phyloP scores from a whole-genome alignment of 2,888 invertebrate genomes.

The Gari tellinella region DNA sequence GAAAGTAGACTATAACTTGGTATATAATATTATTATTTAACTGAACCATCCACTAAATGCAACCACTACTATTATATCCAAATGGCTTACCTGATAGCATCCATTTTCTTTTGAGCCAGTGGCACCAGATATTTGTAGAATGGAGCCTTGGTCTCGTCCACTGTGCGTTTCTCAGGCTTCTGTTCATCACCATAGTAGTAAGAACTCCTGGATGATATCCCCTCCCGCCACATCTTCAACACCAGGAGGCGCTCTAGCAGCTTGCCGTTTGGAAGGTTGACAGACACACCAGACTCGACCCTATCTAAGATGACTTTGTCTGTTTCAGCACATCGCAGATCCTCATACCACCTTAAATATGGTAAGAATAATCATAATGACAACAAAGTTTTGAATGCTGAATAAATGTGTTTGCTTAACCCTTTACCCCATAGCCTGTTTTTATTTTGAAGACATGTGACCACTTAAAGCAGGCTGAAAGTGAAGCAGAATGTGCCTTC shows the following conservation, averaged over 20 bases:
- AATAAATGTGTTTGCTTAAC: too few species aligned
- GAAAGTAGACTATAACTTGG: too few species aligned
- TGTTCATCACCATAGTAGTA: neutral
- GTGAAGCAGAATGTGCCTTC: too few species aligned
- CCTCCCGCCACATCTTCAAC: conserved; percentile 70
- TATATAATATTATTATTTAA: too few species aligned
- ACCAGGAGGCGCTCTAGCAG: conserved; percentile 82
- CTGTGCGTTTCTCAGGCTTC: neutral
- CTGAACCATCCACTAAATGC: too few species aligned
- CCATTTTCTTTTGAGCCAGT: conserved; percentile 75
- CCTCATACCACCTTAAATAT: conserved; percentile 83
- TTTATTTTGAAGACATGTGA: too few species aligned
- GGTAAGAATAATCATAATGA: too few species aligned
- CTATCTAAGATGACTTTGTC: conserved; percentile 78
- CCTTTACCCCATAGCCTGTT: too few species aligned
- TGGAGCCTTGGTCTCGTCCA: conserved; percentile 65
- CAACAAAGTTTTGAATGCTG: too few species aligned
- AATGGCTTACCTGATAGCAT: conserved; percentile 71
- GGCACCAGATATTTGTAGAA: conserved; percentile 76
- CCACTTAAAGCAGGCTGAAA: too few species aligned
- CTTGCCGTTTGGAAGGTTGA: conserved; percentile 82
- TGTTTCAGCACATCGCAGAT: conserved; percentile 76
- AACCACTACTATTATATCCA: too few species aligned
- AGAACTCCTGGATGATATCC: conserved; percentile 1
- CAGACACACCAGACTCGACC: conserved; percentile 70